Conservation (phyloP, 2,113 vertebrate species). For the Lipophrys pholis region DNA sequence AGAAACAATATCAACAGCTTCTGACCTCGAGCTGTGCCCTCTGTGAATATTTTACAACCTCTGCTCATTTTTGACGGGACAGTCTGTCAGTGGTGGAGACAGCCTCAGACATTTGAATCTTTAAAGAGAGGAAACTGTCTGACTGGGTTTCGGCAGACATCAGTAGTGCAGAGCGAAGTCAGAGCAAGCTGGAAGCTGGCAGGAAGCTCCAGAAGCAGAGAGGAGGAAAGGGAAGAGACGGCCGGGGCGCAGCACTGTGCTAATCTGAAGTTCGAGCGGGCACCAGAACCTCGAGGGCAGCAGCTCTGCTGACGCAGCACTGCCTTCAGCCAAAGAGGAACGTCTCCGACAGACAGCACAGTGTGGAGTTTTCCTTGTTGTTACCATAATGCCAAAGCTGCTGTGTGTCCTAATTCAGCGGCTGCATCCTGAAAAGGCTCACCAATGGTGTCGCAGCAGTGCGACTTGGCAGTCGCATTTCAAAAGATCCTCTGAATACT, state of each 20-base stretch:
- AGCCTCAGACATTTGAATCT: conserved; percentile 71
- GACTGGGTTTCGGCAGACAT: conserved; percentile 60
- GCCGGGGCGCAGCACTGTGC: conserved; percentile 8
- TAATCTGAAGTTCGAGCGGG: conserved; percentile 39
- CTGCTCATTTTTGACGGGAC: conserved; percentile 66
- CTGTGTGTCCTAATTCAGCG: no score
- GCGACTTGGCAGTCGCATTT: no score
- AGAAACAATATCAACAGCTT: conserved; percentile 26
- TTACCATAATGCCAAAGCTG: not conserved
- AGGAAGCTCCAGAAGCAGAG: conserved; percentile 42
- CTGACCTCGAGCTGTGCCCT: conserved; percentile 66
- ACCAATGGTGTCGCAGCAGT: no score
- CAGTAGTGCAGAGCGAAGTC: conserved; percentile 16
- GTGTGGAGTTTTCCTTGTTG: conserved; percentile 18
- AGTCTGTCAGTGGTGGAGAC: conserved; percentile 68
- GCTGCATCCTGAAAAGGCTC: no score
- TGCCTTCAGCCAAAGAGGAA: conserved; percentile 28
- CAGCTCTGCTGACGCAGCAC: conserved; percentile 56
- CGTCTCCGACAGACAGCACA: conserved; percentile 29
- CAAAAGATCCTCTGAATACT: no score
- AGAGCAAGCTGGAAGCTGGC: conserved; percentile 48
- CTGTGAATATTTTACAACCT: conserved; percentile 71
- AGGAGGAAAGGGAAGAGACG: conserved; percentile 30
- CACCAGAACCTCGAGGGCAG: conserved; percentile 32
- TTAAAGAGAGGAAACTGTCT: conserved; percentile 73